These are phyloP conservation scores for Campylomormyrus tamandua DNA, from an alignment of 2,113 vertebrate species.

Conservation along the genomic window DNA sequence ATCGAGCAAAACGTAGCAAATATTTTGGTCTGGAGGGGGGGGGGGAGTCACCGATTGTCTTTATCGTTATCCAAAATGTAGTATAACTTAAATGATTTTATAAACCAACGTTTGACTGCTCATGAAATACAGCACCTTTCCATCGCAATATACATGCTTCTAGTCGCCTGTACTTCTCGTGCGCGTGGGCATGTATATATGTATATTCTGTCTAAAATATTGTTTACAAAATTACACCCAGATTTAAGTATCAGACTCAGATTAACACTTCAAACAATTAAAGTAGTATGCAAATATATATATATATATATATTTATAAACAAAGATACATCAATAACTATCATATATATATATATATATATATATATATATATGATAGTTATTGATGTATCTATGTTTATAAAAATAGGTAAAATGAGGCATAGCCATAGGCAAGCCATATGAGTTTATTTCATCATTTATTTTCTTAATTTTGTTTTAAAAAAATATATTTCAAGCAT, in stretches of 20 bases:
- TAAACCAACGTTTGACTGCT: background rate
- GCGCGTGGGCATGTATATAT: background rate
- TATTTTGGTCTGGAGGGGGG: background rate
- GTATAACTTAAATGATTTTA: background rate
- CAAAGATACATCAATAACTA: too few species aligned
- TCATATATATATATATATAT: too few species aligned
- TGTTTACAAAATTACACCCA: background rate
- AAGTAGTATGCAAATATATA: background rate
- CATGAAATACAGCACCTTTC: background rate
- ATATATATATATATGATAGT: too few species aligned
- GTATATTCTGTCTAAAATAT: background rate
- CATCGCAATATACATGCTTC: background rate
- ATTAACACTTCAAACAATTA: background rate
- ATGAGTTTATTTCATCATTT: background rate
- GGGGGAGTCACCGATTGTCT: background rate
- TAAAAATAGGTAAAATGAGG: background rate
- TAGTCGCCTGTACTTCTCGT: background rate
- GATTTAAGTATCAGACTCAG: background rate
- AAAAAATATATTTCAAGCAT: background rate
- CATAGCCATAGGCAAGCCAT: background rate
- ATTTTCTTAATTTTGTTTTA: background rate
- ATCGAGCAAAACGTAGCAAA: background rate
- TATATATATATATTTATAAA: too few species aligned
- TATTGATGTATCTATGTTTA: background rate
- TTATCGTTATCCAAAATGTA: background rate